Conservation (phyloP, 2,797 vertebrate genomes). For the Argya squamiceps region DNA sequence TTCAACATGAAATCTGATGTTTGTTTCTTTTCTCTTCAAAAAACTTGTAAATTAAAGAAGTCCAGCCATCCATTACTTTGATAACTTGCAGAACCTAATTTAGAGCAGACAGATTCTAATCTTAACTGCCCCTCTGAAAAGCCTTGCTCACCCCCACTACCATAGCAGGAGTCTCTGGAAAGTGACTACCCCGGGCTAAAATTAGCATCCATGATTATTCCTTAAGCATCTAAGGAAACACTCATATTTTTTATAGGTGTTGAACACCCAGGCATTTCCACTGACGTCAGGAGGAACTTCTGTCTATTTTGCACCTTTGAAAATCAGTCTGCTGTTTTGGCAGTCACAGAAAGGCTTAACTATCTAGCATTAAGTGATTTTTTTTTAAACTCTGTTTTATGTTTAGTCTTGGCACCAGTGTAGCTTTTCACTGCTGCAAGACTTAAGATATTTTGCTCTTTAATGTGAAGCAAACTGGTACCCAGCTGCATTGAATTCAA, state of each 20-base stretch:
- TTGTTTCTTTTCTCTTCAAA: background rate
- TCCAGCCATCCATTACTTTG: background rate
- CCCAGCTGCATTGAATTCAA: background rate
- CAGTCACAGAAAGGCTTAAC: background rate
- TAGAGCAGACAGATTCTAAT: background rate
- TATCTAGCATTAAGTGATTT: background rate
- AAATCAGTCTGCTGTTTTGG: conserved; percentile 33
- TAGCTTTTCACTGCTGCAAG: background rate
- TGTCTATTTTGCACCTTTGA: conserved; percentile 36
- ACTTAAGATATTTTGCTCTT: background rate
- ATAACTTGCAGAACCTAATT: background rate
- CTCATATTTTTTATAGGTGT: conserved; percentile 49
- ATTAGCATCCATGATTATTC: conserved; percentile 37
- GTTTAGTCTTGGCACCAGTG: background rate
- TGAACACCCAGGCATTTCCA: conserved; percentile 56
- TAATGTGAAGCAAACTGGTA: background rate
- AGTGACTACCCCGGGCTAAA: conserved; percentile 15
- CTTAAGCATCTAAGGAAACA: conserved; percentile 45
- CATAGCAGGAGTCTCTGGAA: conserved; percentile 20
- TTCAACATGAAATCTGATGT: background rate
- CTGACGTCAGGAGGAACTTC: conserved; percentile 53
- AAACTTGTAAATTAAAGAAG: background rate
- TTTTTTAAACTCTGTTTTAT: background rate
- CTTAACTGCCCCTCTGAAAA: background rate
- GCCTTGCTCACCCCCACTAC: background rate